Base-by-base conservation (phyloP, 2,888 invertebrate species). In the Eristalis arbustorum region DNA sequence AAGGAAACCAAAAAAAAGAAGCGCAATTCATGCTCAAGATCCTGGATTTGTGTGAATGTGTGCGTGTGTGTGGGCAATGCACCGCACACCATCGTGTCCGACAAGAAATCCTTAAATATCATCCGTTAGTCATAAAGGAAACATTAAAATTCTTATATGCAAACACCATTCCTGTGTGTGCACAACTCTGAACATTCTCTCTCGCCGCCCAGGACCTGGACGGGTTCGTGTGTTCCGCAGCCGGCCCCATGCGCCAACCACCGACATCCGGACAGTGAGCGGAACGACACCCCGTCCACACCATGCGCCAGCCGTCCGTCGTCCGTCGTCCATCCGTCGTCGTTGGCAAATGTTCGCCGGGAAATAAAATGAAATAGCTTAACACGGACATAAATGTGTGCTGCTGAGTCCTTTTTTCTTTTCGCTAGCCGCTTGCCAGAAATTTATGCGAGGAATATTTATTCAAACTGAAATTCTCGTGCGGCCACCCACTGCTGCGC, bases 381-480 rank as follows among this genome's bases (percentile, higher is more conserved):
- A 76, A 76, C 80, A 80, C 76, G 71, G 37, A 49, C 75, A 14
- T 23, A 28, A 28, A 23, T 64, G 57, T 80, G 3, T 31, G 34
- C 37, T 31, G 34, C 25, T 23, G 31, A 49, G 40, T 42, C 31
- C 4, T 59, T 10, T 18, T 49, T 57, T 74, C 64, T n/a, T n/a
- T n/a, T n/a, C n/a, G n/a, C n/a, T n/a, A n/a, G n/a, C n/a, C 66
- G 49, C 18, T 37, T 11, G 34, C 57, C 49, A 10, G 22, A 72
- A 85, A 77, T 85, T 85, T 77, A 85, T 82, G 77, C 74, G 13
- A 31, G 22, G 59, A 74, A 74, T 85, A 85, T 85, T 85, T 82
- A 85, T 82, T 78, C 74, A 82, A 74, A 85, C n/a, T 59, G 18
- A n/a, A 49, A 49, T 42, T n/a, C 68, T 73, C 66, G 84, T 25